Evolutionary conservation across 1,140 invertebrate species (phyloP).

Genomic region (Brevipalpus yothersi): DNA sequence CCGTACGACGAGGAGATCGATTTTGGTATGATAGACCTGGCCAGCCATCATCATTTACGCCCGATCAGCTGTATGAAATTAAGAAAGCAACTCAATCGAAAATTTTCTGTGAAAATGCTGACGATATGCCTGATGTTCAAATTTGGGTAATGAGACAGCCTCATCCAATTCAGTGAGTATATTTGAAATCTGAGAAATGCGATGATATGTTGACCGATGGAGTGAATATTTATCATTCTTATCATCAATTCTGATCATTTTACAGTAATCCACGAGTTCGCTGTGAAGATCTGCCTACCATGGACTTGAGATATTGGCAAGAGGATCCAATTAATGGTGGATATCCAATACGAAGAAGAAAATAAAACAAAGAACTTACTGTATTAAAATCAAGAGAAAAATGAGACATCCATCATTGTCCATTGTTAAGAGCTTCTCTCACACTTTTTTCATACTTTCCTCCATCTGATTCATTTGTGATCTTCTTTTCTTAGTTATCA

Average conservation of each 20-base stretch:
- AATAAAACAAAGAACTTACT: background rate
- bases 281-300: constrained; percentile 10
- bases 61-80: constrained; percentile 18
- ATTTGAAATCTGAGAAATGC: too few species aligned
- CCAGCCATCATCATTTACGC: constrained; percentile 10
- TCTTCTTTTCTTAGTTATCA: too few species aligned
- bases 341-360: background rate
- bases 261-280: constrained; percentile 11
- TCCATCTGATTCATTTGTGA: too few species aligned
- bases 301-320: constrained; percentile 11
- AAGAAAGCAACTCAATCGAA: constrained; percentile 15
- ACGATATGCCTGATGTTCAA: constrained; percentile 18
- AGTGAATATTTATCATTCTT: background rate
- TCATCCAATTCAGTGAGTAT: constrained; percentile 15
- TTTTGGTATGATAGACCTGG: constrained; percentile 14
- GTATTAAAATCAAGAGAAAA: too few species aligned
- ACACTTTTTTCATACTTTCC: too few species aligned
- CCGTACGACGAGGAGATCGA: constrained; percentile 34
- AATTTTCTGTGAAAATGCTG: constrained; percentile 19
- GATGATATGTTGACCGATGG: background rate
- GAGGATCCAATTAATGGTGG: constrained; percentile 9
- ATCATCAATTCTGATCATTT: background rate
- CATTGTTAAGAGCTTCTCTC: too few species aligned
- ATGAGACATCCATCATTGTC: too few species aligned
- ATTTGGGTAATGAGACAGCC: constrained; percentile 16